Base-by-base conservation (phyloP, 2,113 vertebrate species). In the Setophaga kirtlandii region DNA sequence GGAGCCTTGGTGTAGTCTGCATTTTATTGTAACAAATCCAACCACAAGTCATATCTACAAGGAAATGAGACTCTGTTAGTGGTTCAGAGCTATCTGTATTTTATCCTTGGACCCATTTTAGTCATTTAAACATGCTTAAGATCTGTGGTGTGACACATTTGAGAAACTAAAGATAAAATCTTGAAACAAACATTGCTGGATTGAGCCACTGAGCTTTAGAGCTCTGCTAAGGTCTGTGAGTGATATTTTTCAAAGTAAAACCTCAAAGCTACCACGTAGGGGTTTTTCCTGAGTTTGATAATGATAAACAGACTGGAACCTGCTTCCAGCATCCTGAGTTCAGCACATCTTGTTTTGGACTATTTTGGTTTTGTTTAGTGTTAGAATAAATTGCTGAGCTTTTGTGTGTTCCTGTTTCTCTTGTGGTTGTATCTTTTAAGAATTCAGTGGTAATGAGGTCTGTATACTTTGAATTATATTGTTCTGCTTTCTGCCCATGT, bases 231-330 rank as follows among this genome's bases (percentile, higher is more conserved):
- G 37, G 73, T 14, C 49, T 88, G 56, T 44, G 30, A 56, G 13
- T 53, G 56, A 15, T 58, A 5, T 44, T 74, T 73, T 30, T 84
- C 74, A 63, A 60, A 90, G 44, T 75, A 87, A 63, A 79, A 9
- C 28, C 50, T 17, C 37, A 11, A 80, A 64, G n/a, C n/a, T 6
- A 41, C n/a, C 28, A 19, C 0, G 0, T 39, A n/a, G 41, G 10
- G 5, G 3, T 0, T 52, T 74, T 82, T 79, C 70, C 49, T 52
- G 53, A 47, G 24, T 16, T 76, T 12, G 3, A 3, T 56, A 42
- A 27, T 31, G 6, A 20, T 58, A 14, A 89, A 42, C 65, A 77
- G 31, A 22, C 39, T 71, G 71, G 49, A 83, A 42, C 9, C 15
- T 84, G n/a, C 44, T 49, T 44, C 24, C 37, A 10, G 27, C 13